A percentile compares a stretch with the other conserved stretches of the same genome.
Conservation (phyloP, 2,113 vertebrate genomes). For the Maccullochella peelii region DNA sequence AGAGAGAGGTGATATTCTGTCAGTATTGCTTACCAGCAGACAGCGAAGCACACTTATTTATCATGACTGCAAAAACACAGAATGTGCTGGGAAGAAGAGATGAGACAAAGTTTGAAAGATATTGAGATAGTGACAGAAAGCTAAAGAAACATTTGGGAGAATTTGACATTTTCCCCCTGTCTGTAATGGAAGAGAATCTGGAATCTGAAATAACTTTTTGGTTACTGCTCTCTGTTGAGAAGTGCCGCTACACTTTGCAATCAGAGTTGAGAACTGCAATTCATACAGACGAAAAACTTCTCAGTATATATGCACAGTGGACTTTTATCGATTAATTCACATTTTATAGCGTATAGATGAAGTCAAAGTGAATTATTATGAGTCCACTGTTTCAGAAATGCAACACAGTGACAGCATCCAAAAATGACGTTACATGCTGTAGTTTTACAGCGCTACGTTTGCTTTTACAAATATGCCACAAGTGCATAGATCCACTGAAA, state of each 20-base stretch:
- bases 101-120: background rate
- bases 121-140: background rate
- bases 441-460: background rate
- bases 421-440: no score
- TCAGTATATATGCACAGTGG: background rate
- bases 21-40: slow-evolving; percentile 13
- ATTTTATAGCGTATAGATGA: background rate
- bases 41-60: background rate
- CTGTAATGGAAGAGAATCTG: slow-evolving; percentile 11
- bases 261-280: background rate
- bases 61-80: background rate
- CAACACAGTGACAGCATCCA: background rate
- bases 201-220: background rate
- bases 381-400: background rate
- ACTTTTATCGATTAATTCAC: background rate
- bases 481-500: background rate
- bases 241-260: background rate
- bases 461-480: background rate
- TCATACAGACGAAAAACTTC: background rate
- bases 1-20: background rate
- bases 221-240: background rate
- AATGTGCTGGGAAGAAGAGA: background rate
- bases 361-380: background rate
- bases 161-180: background rate
- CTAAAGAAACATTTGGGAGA: background rate